Conservation (phyloP, 1,140 invertebrate genomes). For the Ceratina calcarata region DNA sequence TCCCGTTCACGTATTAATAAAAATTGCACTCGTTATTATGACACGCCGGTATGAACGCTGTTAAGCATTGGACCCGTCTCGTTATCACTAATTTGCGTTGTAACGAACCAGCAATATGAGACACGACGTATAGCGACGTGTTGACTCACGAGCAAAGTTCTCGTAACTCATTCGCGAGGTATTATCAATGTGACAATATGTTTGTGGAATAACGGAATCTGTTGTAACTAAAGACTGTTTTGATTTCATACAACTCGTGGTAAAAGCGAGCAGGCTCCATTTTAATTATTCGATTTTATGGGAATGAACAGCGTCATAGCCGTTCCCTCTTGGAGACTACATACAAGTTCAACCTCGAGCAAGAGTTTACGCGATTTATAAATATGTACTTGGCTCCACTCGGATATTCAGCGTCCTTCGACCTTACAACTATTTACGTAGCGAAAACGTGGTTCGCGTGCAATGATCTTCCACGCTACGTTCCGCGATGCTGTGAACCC, state of each 20-base stretch:
- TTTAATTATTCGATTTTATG: too few relatives aligned
- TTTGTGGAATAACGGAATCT: not conserved
- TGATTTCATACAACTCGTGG: not conserved
- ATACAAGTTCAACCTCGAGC: slow-evolving; percentile 20
- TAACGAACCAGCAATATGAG: slow-evolving; percentile 4
- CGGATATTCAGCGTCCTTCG: not conserved
- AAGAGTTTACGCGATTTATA: slow-evolving; percentile 50
- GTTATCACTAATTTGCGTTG: slow-evolving; percentile 8
- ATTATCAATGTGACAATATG: not conserved
- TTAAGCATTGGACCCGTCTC: not conserved
- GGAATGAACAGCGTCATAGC: not conserved
- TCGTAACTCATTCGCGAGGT: slow-evolving; percentile 6
- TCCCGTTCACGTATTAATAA: not conserved
- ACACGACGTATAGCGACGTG: not conserved
- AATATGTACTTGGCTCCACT: slow-evolving; percentile 25
- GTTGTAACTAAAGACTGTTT: not conserved
- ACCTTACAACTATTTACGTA: not conserved
- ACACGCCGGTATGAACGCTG: not conserved
- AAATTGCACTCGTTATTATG: not conserved
- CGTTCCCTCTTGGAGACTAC: slow-evolving; percentile 10
- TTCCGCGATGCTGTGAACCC: too few relatives aligned
- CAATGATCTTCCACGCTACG: not conserved
- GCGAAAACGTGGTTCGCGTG: slow-evolving; percentile 24
- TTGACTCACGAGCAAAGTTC: slow-evolving; percentile 6
- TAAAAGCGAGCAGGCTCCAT: too few relatives aligned